Evolutionary conservation across 2,888 invertebrate species (phyloP).

Genomic region (Andricus quercusramuli): DNA sequence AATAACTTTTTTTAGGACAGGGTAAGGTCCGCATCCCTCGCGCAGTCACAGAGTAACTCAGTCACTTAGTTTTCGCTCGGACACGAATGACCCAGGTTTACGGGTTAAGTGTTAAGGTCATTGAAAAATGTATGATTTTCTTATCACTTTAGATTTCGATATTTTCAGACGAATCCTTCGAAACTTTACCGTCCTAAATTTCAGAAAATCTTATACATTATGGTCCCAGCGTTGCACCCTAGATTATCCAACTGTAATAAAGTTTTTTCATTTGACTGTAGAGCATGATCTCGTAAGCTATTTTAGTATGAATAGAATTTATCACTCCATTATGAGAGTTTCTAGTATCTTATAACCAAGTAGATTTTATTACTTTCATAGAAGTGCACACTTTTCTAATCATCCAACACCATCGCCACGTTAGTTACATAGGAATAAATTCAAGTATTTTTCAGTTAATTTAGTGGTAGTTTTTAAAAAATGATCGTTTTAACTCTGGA

Average conservation of each 20-base stretch:
- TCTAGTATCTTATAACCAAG: constrained; percentile 21
- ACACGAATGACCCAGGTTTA: no score
- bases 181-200: constrained; percentile 19
- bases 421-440: neutral
- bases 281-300: constrained; percentile 22
- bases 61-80: no score
- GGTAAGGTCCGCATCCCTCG: no score
- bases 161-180: constrained; percentile 23
- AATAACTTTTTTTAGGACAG: no score
- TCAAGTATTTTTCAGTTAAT: neutral
- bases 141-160: constrained; percentile 1
- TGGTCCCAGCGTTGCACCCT: constrained; percentile 14
- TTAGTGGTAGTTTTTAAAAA: neutral
- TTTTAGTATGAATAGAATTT: constrained; percentile 37
- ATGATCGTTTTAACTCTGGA: neutral
- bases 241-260: constrained; percentile 32
- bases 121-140: neutral
- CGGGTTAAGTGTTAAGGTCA: no score
- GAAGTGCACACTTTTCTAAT: neutral
- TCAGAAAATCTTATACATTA: constrained; percentile 33
- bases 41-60: no score
- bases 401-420: neutral
- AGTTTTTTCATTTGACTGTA: constrained; percentile 33
- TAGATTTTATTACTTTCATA: constrained; percentile 8
- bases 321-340: constrained; percentile 24